phyloP scores from a whole-genome alignment of 1,140 invertebrate genomes.

The Aleiodes sp. region DNA sequence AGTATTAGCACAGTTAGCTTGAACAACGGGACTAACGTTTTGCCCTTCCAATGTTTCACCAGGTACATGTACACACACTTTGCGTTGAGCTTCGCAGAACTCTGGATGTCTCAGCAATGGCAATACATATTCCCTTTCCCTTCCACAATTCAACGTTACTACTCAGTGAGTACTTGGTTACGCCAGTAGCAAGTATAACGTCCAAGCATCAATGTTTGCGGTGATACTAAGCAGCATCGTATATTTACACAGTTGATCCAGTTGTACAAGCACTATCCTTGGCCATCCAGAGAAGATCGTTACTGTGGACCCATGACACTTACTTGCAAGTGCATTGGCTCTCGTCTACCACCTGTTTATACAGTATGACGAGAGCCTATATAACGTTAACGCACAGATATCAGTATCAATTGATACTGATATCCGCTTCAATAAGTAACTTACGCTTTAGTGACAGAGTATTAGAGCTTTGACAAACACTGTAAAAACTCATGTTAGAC shows the following conservation, averaged over 20 bases:
- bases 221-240: slow-evolving; percentile 51
- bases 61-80: neutral
- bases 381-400: no score
- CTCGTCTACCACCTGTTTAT: slow-evolving; percentile 45
- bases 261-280: slow-evolving; percentile 41
- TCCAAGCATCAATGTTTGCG: slow-evolving; percentile 53
- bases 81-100: neutral
- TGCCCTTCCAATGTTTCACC: neutral
- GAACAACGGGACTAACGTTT: neutral
- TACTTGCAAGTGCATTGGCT: slow-evolving; percentile 39
- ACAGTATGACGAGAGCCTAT: slow-evolving; percentile 38
- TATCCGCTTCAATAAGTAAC: neutral
- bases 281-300: slow-evolving; percentile 24
- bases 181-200: slow-evolving; percentile 33
- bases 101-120: neutral
- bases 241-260: slow-evolving; percentile 54
- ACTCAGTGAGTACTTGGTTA: neutral
- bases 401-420: neutral
- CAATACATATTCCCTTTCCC: neutral
- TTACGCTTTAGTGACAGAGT: neutral
- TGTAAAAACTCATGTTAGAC: neutral
- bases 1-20: no score
- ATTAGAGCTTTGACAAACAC: no score
- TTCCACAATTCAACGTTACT: neutral
- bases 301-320: slow-evolving; percentile 30